These are phyloP conservation scores for Aphelocoma californica DNA, from an alignment of 2,797 vertebrate species.

Conservation along the genomic window DNA sequence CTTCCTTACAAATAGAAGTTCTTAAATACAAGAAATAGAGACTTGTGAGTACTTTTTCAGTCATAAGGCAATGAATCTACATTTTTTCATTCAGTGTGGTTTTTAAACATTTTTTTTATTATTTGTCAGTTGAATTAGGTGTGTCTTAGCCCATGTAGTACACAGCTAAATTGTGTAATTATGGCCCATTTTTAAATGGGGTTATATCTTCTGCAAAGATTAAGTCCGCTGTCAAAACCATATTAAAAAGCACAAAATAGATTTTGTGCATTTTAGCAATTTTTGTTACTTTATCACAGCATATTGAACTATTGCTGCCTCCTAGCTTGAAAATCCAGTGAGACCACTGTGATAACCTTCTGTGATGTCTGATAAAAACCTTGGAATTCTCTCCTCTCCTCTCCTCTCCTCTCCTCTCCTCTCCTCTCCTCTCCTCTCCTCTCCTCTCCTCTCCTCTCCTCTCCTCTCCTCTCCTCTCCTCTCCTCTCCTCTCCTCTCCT, in stretches of 20 bases:
- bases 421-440: too few species aligned
- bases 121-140: not conserved
- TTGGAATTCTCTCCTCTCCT: not conserved
- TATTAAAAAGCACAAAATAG: not conserved
- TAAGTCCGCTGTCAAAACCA: not conserved
- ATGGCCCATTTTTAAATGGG: not conserved
- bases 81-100: not conserved
- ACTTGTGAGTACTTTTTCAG: slow-evolving; percentile 25
- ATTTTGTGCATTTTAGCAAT: not conserved
- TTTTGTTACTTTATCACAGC: not conserved
- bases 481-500: too few species aligned
- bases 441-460: too few species aligned
- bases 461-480: too few species aligned
- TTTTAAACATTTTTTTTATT: not conserved
- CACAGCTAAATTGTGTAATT: not conserved
- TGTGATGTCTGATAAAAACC: not conserved
- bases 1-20: slow-evolving; percentile 78
- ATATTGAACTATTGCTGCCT: not conserved
- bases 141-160: not conserved
- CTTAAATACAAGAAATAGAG: slow-evolving; percentile 67
- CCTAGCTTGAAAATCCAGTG: not conserved
- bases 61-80: not conserved
- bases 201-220: not conserved
- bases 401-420: not conserved
- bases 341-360: not conserved